Evolutionary conservation across 2,888 invertebrate genomes (phyloP).

Genomic region (Drosophila eohydei): DNA sequence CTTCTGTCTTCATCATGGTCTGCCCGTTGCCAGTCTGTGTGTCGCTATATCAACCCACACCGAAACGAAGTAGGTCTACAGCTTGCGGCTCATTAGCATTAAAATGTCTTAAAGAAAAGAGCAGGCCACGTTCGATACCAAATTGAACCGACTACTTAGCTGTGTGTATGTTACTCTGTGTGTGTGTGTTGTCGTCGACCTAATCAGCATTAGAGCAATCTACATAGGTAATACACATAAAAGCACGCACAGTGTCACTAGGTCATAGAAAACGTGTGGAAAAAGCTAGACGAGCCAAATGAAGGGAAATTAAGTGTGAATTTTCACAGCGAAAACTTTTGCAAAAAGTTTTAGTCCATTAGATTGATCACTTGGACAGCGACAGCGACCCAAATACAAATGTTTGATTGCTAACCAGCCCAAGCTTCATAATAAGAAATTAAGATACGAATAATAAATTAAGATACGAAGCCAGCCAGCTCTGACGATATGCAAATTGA

Average conservation of each 20-base stretch:
- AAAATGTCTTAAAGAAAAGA: conserved; percentile 80
- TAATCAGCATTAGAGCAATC: conserved; percentile 79
- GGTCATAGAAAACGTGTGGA: conserved; percentile 12
- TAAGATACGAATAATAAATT: too few relatives aligned
- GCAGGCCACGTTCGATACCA: conserved; percentile 77
- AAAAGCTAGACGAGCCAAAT: background rate
- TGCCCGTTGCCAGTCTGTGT: conserved; percentile 55
- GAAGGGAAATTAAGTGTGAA: conserved; percentile 8
- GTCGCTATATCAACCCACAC: conserved; percentile 68
- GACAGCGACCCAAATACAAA: background rate
- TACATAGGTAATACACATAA: conserved; percentile 77
- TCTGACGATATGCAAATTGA: conserved; percentile 6
- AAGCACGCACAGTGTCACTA: conserved; percentile 66
- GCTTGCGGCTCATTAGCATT: conserved; percentile 80
- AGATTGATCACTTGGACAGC: background rate
- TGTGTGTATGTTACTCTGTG: conserved; percentile 3
- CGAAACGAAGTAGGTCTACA: conserved; percentile 65
- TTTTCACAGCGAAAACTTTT: conserved; percentile 5
- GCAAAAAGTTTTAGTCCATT: background rate
- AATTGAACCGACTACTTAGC: conserved; percentile 77
- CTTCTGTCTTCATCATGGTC: conserved; percentile 38
- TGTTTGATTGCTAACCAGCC: background rate
- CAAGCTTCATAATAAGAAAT: background rate
- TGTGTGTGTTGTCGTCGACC: conserved; percentile 58
- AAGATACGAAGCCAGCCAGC: background rate